Evolutionary conservation across 2,888 invertebrate genomes (phyloP).

Genomic region (Neoaliturus tenellus): DNA sequence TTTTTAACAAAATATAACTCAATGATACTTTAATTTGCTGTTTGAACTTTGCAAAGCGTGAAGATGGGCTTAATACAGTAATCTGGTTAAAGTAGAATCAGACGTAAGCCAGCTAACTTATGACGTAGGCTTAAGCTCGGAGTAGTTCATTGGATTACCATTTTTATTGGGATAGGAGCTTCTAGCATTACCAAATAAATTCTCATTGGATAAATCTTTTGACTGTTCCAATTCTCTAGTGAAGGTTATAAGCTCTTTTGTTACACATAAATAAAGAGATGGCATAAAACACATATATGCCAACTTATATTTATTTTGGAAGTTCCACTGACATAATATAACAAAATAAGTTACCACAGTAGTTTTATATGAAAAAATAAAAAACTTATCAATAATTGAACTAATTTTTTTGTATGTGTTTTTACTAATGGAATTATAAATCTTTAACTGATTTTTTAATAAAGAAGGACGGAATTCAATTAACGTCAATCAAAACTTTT

Average conservation of each 20-base stretch:
- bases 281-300: too few relatives aligned
- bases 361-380: too few relatives aligned
- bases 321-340: too few relatives aligned
- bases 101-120: slow-evolving; percentile 14
- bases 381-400: too few relatives aligned
- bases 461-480: background rate
- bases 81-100: slow-evolving; percentile 30
- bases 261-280: too few relatives aligned
- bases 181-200: background rate
- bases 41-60: background rate
- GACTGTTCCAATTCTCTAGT: background rate
- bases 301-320: too few relatives aligned
- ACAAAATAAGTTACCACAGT: too few relatives aligned
- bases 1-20: background rate
- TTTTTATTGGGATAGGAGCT: background rate
- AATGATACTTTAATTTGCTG: background rate
- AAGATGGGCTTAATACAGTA: background rate
- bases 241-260: background rate
- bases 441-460: too few relatives aligned
- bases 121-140: slow-evolving; percentile 1
- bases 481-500: background rate
- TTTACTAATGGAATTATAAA: too few relatives aligned
- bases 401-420: too few relatives aligned
- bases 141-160: slow-evolving; percentile 10
- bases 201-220: background rate